Evolutionary conservation across 1,140 invertebrate genomes (phyloP).

Genomic region (Pogonus chalceus): DNA sequence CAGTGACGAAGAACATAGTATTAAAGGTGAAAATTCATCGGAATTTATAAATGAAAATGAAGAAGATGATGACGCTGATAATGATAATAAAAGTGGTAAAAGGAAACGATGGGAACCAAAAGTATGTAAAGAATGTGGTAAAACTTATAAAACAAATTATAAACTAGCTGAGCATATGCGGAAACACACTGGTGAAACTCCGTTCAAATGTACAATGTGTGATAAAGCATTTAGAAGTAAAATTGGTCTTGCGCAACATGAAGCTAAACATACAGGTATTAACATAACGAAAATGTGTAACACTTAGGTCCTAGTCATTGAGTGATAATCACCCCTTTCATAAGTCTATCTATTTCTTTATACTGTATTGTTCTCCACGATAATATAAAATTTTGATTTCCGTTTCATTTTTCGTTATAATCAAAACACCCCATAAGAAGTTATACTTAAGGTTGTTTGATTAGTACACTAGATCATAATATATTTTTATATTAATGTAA

Average conservation of each 20-base stretch:
- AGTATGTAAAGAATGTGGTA: slow-evolving; percentile 45
- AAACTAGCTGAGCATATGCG: slow-evolving; percentile 67
- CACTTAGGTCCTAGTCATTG: no score
- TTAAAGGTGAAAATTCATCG: slow-evolving; percentile 8
- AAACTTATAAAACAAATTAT: slow-evolving; percentile 49
- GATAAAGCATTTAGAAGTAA: slow-evolving; percentile 61
- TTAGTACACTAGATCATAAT: no score
- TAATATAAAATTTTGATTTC: no score
- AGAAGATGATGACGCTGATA: slow-evolving; percentile 3
- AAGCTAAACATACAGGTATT: slow-evolving; percentile 51
- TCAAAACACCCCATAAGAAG: no score
- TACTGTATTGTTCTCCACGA: no score
- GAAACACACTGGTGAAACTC: slow-evolving; percentile 66
- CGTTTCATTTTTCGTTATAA: no score
- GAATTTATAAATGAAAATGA: slow-evolving; percentile 3
- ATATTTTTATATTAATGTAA: no score
- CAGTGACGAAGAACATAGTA: slow-evolving; percentile 1
- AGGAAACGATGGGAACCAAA: slow-evolving; percentile 38
- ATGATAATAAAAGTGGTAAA: slow-evolving; percentile 11
- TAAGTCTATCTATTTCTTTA: no score
- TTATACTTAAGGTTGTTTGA: no score
- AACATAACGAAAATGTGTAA: no score
- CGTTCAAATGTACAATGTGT: slow-evolving; percentile 60
- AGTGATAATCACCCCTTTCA: no score
- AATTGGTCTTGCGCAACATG: slow-evolving; percentile 57